phyloP scores from a whole-genome alignment of 2,113 vertebrate genomes.

The Gallinago jamesoni region DNA sequence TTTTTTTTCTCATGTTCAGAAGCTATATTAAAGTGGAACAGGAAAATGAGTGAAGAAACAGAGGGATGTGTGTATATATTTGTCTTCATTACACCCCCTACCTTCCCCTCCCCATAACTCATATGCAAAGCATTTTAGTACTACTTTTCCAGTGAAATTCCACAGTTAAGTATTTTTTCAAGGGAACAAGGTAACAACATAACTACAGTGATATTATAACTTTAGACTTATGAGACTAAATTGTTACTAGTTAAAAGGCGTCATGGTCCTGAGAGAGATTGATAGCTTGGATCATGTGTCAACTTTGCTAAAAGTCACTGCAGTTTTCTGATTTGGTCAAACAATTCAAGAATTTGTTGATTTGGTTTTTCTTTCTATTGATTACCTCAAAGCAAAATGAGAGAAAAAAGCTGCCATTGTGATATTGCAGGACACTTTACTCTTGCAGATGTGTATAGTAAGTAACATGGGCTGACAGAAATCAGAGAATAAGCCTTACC shows the following conservation, averaged over 20 bases:
- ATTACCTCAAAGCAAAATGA: neutral
- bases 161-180: neutral
- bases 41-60: neutral
- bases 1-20: neutral
- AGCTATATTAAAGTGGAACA: neutral
- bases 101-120: neutral
- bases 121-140: neutral
- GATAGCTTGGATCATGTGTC: neutral
- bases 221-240: neutral
- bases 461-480: neutral
- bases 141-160: neutral
- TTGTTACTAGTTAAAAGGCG: neutral
- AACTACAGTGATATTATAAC: neutral
- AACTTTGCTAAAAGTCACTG: neutral
- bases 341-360: neutral
- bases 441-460: neutral
- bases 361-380: neutral
- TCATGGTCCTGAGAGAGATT: neutral
- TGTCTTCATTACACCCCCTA: neutral
- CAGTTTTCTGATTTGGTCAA: neutral
- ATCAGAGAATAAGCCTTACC: neutral
- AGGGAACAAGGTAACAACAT: neutral
- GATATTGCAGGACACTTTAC: neutral
- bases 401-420: neutral
- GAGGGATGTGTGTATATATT: too few relatives aligned